Evolutionary conservation across 2,888 invertebrate genomes (phyloP), one percentile per base, ranked within the genome.

Genomic region (Idaea straminata): DNA sequence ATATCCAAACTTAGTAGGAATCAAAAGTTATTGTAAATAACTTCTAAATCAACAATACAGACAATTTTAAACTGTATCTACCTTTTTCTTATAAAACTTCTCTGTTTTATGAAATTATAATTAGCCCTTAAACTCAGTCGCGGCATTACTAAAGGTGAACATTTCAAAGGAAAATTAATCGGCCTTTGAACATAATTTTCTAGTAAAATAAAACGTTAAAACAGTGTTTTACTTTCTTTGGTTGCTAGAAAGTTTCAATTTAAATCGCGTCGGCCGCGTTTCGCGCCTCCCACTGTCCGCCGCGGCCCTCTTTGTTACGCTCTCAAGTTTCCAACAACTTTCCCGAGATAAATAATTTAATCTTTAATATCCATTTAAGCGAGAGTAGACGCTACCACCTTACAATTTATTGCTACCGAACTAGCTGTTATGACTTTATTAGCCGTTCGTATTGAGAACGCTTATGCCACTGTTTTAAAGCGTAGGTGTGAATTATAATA

Each of bases 331-430:
- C 74, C 80, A 76, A 77, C 77, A 86, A 88, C 81, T 87, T 83
- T 81, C 75, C 70, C 74, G 80, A 85, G 84, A 87, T 88, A 89
- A 88, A 89, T 90, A 85, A 87, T 87, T 89, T 87, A 85, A 87
- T 88, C 81, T 88, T 86, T 86, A 86, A 88, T 87, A 85, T 80
- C 85, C 83, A 84, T 85, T 89, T 86, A 85, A 85, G 82, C 80
- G 82, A 81, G 76, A 75, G 77, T 80, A 80, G 78, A 80, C 80
- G 76, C 76, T 80, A 78, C 80, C 77, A 72, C 77, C 25, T 6
- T 79, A 77, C 74, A 79, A 65, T 78, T 77, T 82, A 81, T 81
- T 78, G 81, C 80, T 81, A 82, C 83, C 82, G 83, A 82, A 83
- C 80, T 83, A 80, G 64, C 59, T 62, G n/a, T 62, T 47, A 47